Base-by-base conservation (phyloP, 2,797 vertebrate species). In the Tadarida brasiliensis region DNA sequence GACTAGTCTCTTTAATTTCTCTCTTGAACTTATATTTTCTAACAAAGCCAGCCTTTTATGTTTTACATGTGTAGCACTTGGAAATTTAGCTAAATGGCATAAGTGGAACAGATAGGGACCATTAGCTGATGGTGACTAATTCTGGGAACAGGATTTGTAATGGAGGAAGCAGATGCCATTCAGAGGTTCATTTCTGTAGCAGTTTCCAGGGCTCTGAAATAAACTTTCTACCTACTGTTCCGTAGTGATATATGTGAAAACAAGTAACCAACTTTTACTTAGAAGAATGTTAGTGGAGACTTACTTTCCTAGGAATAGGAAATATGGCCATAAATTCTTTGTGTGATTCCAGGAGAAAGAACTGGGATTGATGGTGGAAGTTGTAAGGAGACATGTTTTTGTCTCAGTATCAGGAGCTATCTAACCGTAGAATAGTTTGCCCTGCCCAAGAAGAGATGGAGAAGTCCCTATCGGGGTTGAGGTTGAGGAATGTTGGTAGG, bases 61-160 rank as follows among this genome's bases (percentile, higher is more conserved):
- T 54, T 89, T 85, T 81, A 26, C 24, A 63, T 4, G n/a, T 11
- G 59, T 0, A 94, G 61, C 15, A 49, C 70, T 93, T 68, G 61
- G 73, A 94, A 89, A 35, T 91, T 78, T 91, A 71, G 39, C n/a
- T 59, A 84, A 85, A 28, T 95, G 74, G 56, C n/a, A 80, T 35
- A 89, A 57, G 30, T 77, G 68, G 80, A 68, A 35, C 20, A 85
- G 61, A 68, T 44, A 80, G 51, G 49, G 63, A 81, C 24, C 24
- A 59, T 28, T 68, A 81, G 44, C 20, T 81, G 59, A 51, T 33
- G 65, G 47, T 33, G 59, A 68, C 30, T 24, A 67, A 35, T 22
- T 76, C 33, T 56, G 33, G 74, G 82, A 19, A 68, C n/a, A 93
- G 61, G 54, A 28, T 56, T 85, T 67, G 33, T 20, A 47, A 84